phyloP scores from a whole-genome alignment of 2,113 vertebrate species.

The Aix galericulata region DNA sequence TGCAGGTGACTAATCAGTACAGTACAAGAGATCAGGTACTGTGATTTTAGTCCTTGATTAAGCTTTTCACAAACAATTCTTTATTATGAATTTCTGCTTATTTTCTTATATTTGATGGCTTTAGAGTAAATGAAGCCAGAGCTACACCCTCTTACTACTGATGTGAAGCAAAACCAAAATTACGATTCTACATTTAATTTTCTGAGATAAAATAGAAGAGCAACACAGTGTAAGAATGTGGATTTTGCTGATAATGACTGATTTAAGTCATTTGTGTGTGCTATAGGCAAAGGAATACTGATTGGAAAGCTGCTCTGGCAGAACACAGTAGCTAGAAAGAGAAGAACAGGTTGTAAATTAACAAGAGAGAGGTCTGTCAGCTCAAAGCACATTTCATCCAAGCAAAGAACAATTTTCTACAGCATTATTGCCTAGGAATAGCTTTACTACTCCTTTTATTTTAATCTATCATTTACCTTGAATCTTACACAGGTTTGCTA shows the following conservation, averaged over 20 bases:
- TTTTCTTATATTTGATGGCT: not conserved
- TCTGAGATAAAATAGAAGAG: not conserved
- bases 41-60: not conserved
- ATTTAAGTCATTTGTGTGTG: not conserved
- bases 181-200: not conserved
- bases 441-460: not conserved
- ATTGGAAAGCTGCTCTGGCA: not conserved
- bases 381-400: constrained; percentile 19
- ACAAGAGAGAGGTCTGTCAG: not conserved
- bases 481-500: not conserved
- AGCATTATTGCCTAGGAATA: not conserved
- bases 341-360: not conserved
- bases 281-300: not conserved
- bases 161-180: not conserved
- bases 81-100: not conserved
- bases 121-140: constrained; percentile 13
- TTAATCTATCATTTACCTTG: not conserved
- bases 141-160: not conserved
- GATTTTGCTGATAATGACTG: not conserved
- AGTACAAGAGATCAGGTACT: not conserved
- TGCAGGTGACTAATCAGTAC: not conserved
- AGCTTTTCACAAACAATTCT: not conserved
- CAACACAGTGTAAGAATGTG: not conserved
- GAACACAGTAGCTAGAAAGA: not conserved
- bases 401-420: not conserved